Base-by-base conservation (phyloP, 2,888 invertebrate species). In the Orchestes rusci region DNA sequence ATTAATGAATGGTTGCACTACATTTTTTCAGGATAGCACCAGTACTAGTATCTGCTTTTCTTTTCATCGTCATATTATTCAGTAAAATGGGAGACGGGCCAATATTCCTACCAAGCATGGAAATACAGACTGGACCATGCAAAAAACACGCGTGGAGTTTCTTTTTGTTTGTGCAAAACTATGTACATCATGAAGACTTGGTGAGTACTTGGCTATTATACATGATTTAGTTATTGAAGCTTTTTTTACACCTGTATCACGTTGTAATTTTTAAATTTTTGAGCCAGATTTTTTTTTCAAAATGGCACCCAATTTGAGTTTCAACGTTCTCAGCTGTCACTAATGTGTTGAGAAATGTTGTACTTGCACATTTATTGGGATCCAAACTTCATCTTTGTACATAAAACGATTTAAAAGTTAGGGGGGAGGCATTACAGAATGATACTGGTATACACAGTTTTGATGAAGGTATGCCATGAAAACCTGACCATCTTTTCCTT, bases 91-190 rank as follows among this genome's bases (percentile, higher is more conserved):
- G 40, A 2, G 28, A 38, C 34, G 53, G 53, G 12, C 53, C 53
- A 4, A 8, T 48, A 3, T 53, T 32, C 70, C 39, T 55, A 4
- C 7, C 1, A 0, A 16, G 35, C 12, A n/a, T 47, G 1, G 10
- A 48, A 5, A 3, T 10, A 0, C 23, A 51, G 15, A 35, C n/a
- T 33, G 34, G 51, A 3, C 47, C 19, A 7, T 70, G 70, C 48
- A 43, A 48, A 7, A 43, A 57, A 2, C 53, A 60, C 31, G 69
- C 69, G 69, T 70, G 69, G 69, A 37, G 59, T 2, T 59, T 56
- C 47, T 50, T 69, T 13, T 53, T 68, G 0, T 70, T 69, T 48
- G 48, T 67, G 19, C 68, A 70, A 43, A 70, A 70, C 50, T 67
- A 65, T 43, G 54, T 39, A 3, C 34, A 38, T 20, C 33, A 38